These are phyloP conservation scores for Austrolebias charrua DNA, from an alignment of 2,797 vertebrate genomes.

Conservation along the genomic window DNA sequence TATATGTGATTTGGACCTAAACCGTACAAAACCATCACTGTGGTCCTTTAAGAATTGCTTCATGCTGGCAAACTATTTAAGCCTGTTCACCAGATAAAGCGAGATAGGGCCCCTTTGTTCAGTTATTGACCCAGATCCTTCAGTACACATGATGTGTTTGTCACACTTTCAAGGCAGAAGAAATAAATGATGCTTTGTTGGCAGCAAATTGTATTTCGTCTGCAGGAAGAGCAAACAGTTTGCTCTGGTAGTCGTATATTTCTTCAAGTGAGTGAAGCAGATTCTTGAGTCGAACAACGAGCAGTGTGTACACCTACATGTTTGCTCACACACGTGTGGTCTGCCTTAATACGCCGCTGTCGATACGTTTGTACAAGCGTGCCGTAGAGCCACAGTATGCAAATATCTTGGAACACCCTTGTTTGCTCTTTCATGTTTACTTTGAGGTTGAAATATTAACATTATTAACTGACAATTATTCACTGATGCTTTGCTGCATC, in stretches of 20 bases:
- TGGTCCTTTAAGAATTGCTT: background rate
- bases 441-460: constrained; percentile 36
- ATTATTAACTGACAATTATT: constrained; percentile 22
- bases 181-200: constrained; percentile 46
- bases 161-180: background rate
- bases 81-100: constrained; percentile 17
- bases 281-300: constrained; percentile 49
- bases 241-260: constrained; percentile 20
- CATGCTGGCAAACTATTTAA: background rate
- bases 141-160: background rate
- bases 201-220: constrained; percentile 37
- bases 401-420: constrained; percentile 32
- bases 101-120: constrained; percentile 9
- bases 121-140: constrained; percentile 15
- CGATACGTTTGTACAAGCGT: constrained; percentile 4
- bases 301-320: constrained; percentile 36
- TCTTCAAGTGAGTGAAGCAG: constrained; percentile 35
- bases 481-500: background rate
- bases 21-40: background rate
- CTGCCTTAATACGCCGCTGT: constrained; percentile 11
- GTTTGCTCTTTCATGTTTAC: constrained; percentile 56
- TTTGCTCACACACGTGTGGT: constrained; percentile 25
- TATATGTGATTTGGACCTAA: background rate
- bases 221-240: constrained; percentile 39
- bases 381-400: constrained; percentile 7